A percentile compares a stretch with the other conserved stretches of the same genome.
These are phyloP conservation scores for Auanema freiburgensis DNA, from an alignment of 2,888 invertebrate species.

Conservation along the genomic window DNA sequence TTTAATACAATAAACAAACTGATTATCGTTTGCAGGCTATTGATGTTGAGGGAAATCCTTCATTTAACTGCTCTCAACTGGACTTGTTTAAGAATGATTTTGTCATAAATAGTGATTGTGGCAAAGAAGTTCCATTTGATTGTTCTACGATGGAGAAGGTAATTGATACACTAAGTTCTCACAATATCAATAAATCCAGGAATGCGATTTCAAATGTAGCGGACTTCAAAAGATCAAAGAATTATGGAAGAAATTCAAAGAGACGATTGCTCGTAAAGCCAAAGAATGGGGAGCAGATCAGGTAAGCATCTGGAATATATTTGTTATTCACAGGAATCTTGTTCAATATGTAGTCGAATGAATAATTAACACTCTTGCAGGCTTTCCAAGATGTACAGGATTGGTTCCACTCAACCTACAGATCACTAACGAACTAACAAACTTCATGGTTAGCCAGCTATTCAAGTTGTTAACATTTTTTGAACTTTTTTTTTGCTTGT, in stretches of 20 bases:
- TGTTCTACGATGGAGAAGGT: not conserved
- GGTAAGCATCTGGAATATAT: not conserved
- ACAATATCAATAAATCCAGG: constrained; percentile 20
- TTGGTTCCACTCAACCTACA: constrained; percentile 9
- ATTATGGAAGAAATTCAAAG: constrained; percentile 43
- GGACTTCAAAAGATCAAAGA: constrained; percentile 30
- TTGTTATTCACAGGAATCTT: not conserved
- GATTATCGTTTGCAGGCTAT: constrained; percentile 27
- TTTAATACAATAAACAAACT: not conserved
- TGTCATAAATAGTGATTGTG: constrained; percentile 27
- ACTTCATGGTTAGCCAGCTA: no score
- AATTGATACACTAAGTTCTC: not conserved
- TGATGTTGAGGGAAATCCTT: constrained; percentile 42
- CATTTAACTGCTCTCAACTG: constrained; percentile 32
- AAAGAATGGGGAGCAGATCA: constrained; percentile 31
- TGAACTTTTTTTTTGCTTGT: no score
- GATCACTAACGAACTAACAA: no score
- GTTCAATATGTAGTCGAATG: not conserved
- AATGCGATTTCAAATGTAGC: constrained; percentile 46
- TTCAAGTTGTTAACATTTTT: no score
- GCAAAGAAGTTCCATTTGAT: constrained; percentile 1
- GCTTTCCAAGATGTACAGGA: constrained; percentile 13
- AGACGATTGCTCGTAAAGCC: constrained; percentile 24
- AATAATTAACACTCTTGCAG: no score
- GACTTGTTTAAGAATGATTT: constrained; percentile 19